Evolutionary conservation across 92 coral and sea anemone species (phyloP), one percentile per base, ranked within the genome.

Genomic region (Virgularia gustaviana): DNA sequence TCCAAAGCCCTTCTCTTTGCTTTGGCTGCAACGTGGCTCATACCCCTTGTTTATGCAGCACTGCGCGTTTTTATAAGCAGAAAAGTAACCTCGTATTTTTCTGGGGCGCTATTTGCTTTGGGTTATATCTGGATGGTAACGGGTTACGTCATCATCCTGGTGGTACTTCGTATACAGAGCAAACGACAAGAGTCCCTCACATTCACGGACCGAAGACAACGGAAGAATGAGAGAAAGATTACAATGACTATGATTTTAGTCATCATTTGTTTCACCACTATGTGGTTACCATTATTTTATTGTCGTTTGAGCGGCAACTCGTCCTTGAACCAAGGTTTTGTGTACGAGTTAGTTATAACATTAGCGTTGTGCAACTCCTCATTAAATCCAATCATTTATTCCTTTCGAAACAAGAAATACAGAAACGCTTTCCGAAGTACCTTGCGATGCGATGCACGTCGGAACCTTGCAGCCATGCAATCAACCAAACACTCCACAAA

Each of bases 211-310:
- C 27, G 27, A 66, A 43, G 20, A 41, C 57, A 66, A 27, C 73
- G 57, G 11, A 66, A 44, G 47, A 44, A 41, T 57, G 96, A 91
- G 36, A 73, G 78, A 28, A 79, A 90, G 13, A 79, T 91, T 19
- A 90, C 97, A 0, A 55, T 78, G 18, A 91, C 97, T 4, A 78
- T 91, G 30, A 85, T 73, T 1, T 49, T 81, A 60, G 87, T 91
- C 6, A 80, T 91, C 27, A 70, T 63, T 1, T 84, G 82, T 39
- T 88, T 91, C 56, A 85, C 95, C 0, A 62, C 70, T 0, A 84
- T 86, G 22, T 91, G 97, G 97, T 51, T 61, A 2, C 89, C 87
- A 2, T 43, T 91, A 42, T 88, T 91, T 67, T 85, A 83, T 58
- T 75, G 80, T 10, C 82, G 89, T 0, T 73, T 88, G 58, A 81